phyloP scores from a whole-genome alignment of 2,797 vertebrate genomes.

The Diglossa cyanea region DNA sequence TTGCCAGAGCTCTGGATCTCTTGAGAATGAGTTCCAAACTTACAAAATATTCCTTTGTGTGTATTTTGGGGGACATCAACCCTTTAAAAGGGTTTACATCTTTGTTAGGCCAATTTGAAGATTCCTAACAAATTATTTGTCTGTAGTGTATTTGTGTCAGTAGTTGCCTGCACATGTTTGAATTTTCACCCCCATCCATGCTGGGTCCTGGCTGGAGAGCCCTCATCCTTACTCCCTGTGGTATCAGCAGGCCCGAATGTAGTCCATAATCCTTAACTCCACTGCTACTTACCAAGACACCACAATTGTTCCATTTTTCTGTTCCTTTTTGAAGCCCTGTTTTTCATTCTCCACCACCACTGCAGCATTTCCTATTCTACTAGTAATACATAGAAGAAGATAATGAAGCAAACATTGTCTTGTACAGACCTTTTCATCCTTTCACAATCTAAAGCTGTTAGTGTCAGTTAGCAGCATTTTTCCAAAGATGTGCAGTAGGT shows the following conservation, averaged over 20 bases:
- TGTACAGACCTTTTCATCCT: conserved; percentile 57
- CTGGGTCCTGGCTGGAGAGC: background rate
- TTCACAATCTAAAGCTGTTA: conserved; percentile 50
- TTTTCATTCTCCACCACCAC: background rate
- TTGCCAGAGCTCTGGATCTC: background rate
- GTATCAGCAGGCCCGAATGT: background rate
- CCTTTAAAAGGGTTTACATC: background rate
- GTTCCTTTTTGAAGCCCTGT: background rate
- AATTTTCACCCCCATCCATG: background rate
- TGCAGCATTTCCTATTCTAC: background rate
- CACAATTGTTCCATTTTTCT: background rate
- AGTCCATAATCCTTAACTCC: background rate
- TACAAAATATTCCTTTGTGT: background rate
- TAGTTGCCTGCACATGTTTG: background rate
- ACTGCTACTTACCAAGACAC: background rate
- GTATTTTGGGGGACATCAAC: background rate
- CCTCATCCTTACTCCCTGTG: background rate
- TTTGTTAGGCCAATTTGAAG: background rate
- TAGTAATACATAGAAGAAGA: conserved; percentile 40
- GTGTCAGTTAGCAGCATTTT: conserved; percentile 56
- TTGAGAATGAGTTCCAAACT: background rate
- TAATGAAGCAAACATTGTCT: conserved; percentile 65
- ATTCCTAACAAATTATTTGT: background rate
- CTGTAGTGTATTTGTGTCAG: background rate
- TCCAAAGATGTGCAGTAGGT: conserved; percentile 30